These are phyloP conservation scores for Dicentrarchus labrax DNA, from an alignment of 2,113 vertebrate genomes.

Conservation along the genomic window DNA sequence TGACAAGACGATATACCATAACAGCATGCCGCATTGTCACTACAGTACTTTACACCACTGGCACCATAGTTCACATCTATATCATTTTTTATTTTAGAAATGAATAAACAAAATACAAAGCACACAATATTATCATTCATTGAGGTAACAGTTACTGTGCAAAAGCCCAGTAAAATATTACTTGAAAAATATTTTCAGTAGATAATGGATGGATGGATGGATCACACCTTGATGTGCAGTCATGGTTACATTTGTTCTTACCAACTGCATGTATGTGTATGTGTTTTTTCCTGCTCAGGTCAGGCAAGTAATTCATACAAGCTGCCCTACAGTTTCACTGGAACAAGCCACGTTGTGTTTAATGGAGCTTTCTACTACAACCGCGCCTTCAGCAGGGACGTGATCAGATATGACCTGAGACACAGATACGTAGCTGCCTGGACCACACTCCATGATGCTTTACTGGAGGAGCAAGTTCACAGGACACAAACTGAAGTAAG, in stretches of 20 bases:
- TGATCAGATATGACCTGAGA: constrained; percentile 94
- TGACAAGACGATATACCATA: no score
- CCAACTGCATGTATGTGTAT: constrained; percentile 5
- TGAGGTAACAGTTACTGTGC: neutral
- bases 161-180: neutral
- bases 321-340: constrained; percentile 95
- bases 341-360: constrained; percentile 93
- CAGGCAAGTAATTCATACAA: constrained; percentile 92
- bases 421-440: constrained; percentile 92
- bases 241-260: constrained; percentile 7
- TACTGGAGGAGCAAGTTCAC: constrained; percentile 86
- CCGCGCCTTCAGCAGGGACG: constrained; percentile 93
- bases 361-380: constrained; percentile 95
- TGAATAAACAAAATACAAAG: no score
- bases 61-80: no score
- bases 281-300: constrained; percentile 63
- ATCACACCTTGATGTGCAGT: neutral
- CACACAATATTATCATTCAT: no score
- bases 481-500: constrained; percentile 72
- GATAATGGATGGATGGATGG: neutral
- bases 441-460: constrained; percentile 92
- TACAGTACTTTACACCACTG: no score
- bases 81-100: no score
- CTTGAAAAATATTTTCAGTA: neutral
- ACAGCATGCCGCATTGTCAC: no score